Evolutionary conservation across 2,888 invertebrate species (phyloP).

Genomic region (Ennomos erosarius): DNA sequence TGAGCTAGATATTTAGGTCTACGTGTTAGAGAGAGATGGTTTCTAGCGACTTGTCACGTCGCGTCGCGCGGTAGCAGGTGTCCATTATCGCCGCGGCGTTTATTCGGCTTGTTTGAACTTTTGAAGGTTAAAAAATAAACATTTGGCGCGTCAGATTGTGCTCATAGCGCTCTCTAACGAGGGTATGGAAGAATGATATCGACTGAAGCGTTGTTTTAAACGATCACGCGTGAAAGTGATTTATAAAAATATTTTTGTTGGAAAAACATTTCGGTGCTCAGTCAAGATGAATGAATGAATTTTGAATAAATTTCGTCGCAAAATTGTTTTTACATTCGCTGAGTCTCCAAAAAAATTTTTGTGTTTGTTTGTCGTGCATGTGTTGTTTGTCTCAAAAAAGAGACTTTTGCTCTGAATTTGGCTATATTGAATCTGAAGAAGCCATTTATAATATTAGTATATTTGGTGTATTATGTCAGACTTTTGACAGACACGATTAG

Average conservation of each 20-base stretch:
- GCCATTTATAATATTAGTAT: no score
- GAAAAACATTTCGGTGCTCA: constrained; percentile 7
- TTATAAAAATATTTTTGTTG: constrained; percentile 9
- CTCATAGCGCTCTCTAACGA: constrained; percentile 14
- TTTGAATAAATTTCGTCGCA: background rate
- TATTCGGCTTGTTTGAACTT: constrained; percentile 72
- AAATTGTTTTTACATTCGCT: background rate
- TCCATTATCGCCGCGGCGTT: constrained; percentile 71
- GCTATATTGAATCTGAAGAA: no score
- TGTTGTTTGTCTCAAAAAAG: no score
- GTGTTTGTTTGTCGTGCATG: no score
- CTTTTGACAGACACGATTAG: no score
- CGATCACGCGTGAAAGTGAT: constrained; percentile 10
- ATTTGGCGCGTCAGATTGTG: constrained; percentile 45
- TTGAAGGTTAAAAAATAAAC: constrained; percentile 80
- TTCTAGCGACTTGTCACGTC: constrained; percentile 70
- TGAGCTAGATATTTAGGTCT: constrained; percentile 29
- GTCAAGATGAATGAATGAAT: background rate
- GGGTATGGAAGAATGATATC: constrained; percentile 15
- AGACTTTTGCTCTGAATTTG: no score
- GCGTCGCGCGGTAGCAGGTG: constrained; percentile 77
- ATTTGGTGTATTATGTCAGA: no score
- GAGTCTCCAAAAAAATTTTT: no score
- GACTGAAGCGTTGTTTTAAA: constrained; percentile 23
- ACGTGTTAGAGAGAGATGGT: constrained; percentile 46